Base-by-base conservation (phyloP, 1,140 invertebrate genomes). In the Spodoptera frugiperda region DNA sequence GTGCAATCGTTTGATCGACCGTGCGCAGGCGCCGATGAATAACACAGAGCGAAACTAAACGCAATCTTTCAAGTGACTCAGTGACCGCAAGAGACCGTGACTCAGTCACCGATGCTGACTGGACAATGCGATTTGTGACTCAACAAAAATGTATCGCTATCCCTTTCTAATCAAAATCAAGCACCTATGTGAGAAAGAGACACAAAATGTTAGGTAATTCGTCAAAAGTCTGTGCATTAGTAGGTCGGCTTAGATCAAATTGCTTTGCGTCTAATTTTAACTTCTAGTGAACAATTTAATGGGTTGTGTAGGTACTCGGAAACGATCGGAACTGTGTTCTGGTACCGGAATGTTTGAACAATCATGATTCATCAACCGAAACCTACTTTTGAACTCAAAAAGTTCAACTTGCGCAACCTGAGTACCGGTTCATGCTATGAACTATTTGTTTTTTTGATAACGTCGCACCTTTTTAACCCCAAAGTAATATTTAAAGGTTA, bases 21-120 rank as follows among this genome's bases (percentile, higher is more conserved):
- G 53, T 21, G 61, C 75, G 63, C 72, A 65, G 73, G 81, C 84
- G 78, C 80, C 80, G 53, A 76, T 78, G 77, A 77, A 77, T 80
- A 80, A 77, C 49, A 61, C 33, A 61, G 44, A 61, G 77, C 76
- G 30, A 59, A 79, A 54, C 65, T 75, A 68, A 68, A 54, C 59
- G 67, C 63, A 68, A 80, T 80, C 78, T 78, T 65, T 86, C 82
- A 82, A 63, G 59, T 87, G 85, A 87, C 85, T 87, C 85, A 87
- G 55, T 84, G 79, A 87, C 83, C 85, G 70, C 83, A 75, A 75
- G 51, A 82, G 51, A 53, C 79, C 70, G 81, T 87, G 81, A 87
- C 72, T 87, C 82, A 85, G 5, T 39, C 33, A 39, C 33, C 8
- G 33, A 65, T 79, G 72, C 55, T 74, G 74, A 82, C 68, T 72